Percentiles rank a stretch among this genome's conserved stretches.
Conservation (phyloP, 2,888 invertebrate species). For the Xylocampa areola region DNA sequence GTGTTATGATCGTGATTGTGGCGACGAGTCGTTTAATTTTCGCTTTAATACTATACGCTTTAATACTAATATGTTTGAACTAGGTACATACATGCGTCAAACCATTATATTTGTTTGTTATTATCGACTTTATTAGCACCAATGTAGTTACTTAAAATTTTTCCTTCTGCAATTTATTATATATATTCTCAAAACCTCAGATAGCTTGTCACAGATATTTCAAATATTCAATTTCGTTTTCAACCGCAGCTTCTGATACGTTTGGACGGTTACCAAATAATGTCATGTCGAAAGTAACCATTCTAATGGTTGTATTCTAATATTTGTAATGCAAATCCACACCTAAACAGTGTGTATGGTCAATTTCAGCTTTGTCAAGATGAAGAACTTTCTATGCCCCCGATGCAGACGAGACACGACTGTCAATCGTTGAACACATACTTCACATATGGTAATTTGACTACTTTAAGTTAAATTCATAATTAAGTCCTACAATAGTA, state of each 20-base stretch:
- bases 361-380: conserved; percentile 83
- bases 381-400: conserved; percentile 83
- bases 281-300: conserved; percentile 71
- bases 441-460: conserved; percentile 75
- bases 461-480: conserved; percentile 62
- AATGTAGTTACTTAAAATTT: conserved; percentile 5
- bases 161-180: conserved; percentile 27
- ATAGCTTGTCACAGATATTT: conserved; percentile 36
- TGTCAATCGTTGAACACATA: conserved; percentile 77
- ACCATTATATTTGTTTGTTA: conserved; percentile 2
- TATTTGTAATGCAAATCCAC: conserved; percentile 82
- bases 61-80: conserved; percentile 7
- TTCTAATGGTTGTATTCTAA: conserved; percentile 61
- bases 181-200: conserved; percentile 31
- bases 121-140: conserved; percentile 15
- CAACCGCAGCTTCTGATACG: conserved; percentile 52
- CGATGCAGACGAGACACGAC: conserved; percentile 73
- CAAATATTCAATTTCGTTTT: conserved; percentile 57
- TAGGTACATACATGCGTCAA: background rate
- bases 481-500: conserved; percentile 55
- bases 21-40: conserved; percentile 21
- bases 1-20: conserved; percentile 3
- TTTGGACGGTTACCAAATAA: conserved; percentile 63
- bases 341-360: conserved; percentile 73
- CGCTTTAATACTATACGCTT: background rate